Percentiles rank a stretch among this genome's conserved stretches.
Conservation (phyloP, 2,797 vertebrate genomes). For the Acanthornis magna region DNA sequence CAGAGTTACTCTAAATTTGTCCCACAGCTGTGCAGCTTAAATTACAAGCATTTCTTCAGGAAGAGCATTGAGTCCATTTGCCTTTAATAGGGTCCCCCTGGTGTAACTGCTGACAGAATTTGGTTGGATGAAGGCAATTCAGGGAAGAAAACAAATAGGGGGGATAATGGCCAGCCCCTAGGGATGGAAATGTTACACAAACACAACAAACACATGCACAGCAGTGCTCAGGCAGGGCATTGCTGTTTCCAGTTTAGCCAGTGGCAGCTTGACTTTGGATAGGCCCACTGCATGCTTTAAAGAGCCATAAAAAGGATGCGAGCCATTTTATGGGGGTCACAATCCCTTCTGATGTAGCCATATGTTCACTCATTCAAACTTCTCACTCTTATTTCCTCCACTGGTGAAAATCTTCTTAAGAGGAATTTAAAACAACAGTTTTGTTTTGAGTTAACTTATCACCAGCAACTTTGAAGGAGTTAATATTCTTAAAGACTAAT, state of each 20-base stretch:
- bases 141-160: slow-evolving; percentile 10
- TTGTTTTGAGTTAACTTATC: not conserved
- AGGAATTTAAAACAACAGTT: not conserved
- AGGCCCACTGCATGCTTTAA: not conserved
- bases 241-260: slow-evolving; percentile 36
- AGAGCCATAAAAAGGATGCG: not conserved
- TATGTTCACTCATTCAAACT: slow-evolving; percentile 5
- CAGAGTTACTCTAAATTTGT: not conserved
- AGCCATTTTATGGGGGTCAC: not conserved
- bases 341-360: not conserved
- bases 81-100: not conserved
- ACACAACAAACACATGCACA: slow-evolving; percentile 2
- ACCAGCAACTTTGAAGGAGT: not conserved
- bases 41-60: slow-evolving; percentile 8
- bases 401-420: not conserved
- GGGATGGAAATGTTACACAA: slow-evolving; percentile 24
- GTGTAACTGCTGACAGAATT: slow-evolving; percentile 30
- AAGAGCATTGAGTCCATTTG: slow-evolving; percentile 30
- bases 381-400: not conserved
- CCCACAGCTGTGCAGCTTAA: not conserved
- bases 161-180: not conserved
- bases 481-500: not conserved
- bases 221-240: not conserved
- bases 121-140: slow-evolving; percentile 32
- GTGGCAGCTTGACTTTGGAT: not conserved